A percentile compares a stretch with the other conserved stretches of the same genome.
Conservation (phyloP, 2,113 vertebrate species). For the Bombycilla garrulus region DNA sequence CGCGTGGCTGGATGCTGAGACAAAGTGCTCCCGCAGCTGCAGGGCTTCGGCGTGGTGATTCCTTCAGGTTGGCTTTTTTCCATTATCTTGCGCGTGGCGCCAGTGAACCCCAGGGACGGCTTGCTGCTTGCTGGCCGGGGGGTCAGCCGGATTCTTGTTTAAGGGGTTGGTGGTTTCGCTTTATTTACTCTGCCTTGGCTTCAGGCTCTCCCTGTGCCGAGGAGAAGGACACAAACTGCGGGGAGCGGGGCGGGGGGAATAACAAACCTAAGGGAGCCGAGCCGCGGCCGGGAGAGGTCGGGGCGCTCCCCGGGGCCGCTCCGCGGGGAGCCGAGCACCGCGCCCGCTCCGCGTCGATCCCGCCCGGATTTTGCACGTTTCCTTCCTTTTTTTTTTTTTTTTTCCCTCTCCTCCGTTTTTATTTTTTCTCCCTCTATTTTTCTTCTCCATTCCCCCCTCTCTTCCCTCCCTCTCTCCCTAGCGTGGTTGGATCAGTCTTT, state of each 20-base stretch:
- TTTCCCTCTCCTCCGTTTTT: background rate
- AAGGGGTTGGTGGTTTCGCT: background rate
- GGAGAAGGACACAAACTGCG: background rate
- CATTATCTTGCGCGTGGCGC: background rate
- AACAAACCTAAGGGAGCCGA: background rate
- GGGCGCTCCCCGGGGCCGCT: background rate
- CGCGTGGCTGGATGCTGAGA: constrained; percentile 2
- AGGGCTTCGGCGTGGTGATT: background rate
- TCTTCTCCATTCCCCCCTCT: background rate
- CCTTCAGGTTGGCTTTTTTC: background rate
- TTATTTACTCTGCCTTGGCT: background rate
- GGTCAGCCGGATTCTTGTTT: background rate
- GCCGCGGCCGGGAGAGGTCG: background rate
- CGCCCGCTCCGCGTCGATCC: constrained; percentile 33
- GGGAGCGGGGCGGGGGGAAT: background rate
- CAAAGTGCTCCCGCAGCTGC: background rate
- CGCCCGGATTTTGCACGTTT: constrained; percentile 43
- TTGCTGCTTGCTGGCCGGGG: background rate
- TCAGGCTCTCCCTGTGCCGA: background rate
- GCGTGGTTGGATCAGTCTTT: constrained; percentile 55
- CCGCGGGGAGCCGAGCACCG: background rate
- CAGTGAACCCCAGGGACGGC: background rate
- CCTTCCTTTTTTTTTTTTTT: background rate
- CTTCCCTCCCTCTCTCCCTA: constrained; percentile 25
- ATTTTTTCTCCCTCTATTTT: background rate